Evolutionary conservation across 2,797 vertebrate genomes (phyloP), one percentile per base, ranked within the genome.

Genomic region (Mormyrops attenuatus): DNA sequence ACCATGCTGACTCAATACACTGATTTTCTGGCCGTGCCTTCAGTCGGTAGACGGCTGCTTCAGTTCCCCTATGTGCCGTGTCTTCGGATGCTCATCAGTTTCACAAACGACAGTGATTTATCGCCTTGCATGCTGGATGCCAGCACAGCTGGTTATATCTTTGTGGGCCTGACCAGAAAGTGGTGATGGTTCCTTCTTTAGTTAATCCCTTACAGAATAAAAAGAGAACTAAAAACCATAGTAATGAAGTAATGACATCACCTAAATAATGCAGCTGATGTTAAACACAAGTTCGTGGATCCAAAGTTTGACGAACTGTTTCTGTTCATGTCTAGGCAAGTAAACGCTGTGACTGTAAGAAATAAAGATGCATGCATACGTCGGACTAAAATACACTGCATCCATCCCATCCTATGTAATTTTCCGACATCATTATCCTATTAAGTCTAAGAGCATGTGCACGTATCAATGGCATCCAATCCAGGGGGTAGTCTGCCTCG

Each of bases 91-190:
- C 53, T 89, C 82, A 50, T 66, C 80, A 63, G 80, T 17, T 34
- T 82, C 53, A 84, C 73, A 69, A 22, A 30, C 26, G 52, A 17
- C 87, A 41, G 34, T 30, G 38, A 47, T 66, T 85, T 38, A 47
- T 85, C 44, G 17, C 41, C 38, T 60, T 5, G 53, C 52, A 20
- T 89, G 52, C 55, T 73, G 44, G 15, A 57, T 60, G n/a, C 26
- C 82, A 69, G 57, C n/a, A 49, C 89, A 89, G 55, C 84, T 47
- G 84, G 26, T 60, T 57, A 41, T 17, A 57, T 87, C 50, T 85
- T 57, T 87, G 53, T 57, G 50, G 50, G 85, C 30, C 30, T 87
- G 13, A 34, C 53, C 85, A 17, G 50, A 87, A 87, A 57, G 50
- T 2, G 30, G 5, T n/a, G 85, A 41, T 17, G 85, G 13, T 55